Base-by-base conservation (phyloP, 2,888 invertebrate species). In the Dione juno region DNA sequence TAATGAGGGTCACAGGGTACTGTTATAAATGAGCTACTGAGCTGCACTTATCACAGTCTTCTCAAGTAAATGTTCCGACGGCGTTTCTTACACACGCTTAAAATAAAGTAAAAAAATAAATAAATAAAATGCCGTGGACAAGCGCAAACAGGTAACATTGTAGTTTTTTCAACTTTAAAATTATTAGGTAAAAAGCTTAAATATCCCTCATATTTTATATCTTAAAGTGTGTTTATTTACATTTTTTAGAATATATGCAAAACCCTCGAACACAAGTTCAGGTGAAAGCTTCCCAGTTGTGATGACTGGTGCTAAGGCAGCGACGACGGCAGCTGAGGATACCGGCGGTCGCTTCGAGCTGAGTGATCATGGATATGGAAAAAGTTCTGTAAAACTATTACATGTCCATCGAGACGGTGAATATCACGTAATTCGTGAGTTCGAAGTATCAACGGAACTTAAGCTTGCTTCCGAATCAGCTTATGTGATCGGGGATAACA, bases 401-500 rank as follows among this genome's bases (percentile, higher is more conserved):
- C 95, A 96, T 81, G 95, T 97, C 5, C 93, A 94, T 73, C 94
- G 96, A 52, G 94, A 96, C 66, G 95, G 95, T 21, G 92, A 94
- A 1, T 93, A 93, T 74, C 97, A 97, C 82, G 93, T 94, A 75
- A 95, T 97, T 74, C 94, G 96, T 73, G 97, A 97, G 82, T 95
- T 95, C 79, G 96, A 97, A 88, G 96, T 93, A 67, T 89, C 94
- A 79, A 96, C 96, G 0, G 95, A 95, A 77, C 89, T 97, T 59
- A 95, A 96, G 77, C 88, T 97, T 67, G 93, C 94, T 72, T 95
- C 95, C 3, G 95, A 95, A 81, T 95, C 95, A 75, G 96, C 97
- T 75, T 97, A 96, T 85, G 87, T 95, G 0, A 82, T 93, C 75
- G 96, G 96, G n/a, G 96, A 97, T 86, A 97, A 97, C 82, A 94